A percentile compares a stretch with the other conserved stretches of the same genome.
Evolutionary conservation across 2,113 vertebrate genomes (phyloP).

Genomic region (Chloropsis cyanopogon): DNA sequence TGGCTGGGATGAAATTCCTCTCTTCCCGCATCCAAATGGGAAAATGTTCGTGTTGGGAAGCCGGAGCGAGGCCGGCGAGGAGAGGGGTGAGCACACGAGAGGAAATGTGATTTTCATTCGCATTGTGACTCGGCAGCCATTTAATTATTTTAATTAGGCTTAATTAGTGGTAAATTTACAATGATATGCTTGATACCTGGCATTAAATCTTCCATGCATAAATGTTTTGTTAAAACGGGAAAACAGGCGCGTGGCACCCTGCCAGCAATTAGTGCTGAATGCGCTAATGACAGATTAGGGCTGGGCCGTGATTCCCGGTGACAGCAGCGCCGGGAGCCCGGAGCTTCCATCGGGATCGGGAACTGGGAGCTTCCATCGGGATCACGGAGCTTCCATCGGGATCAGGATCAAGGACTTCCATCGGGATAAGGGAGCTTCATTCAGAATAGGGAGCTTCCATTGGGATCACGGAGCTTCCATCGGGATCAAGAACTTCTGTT

Average conservation of each 20-base stretch:
- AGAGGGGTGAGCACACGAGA: slow-evolving; percentile 45
- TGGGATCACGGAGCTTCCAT: neutral
- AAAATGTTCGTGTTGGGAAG: neutral
- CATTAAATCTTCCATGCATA: slow-evolving; percentile 94
- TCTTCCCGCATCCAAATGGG: neutral
- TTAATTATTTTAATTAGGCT: slow-evolving; percentile 95
- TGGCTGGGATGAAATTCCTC: slow-evolving; percentile 77
- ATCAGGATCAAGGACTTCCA: neutral
- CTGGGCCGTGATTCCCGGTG: slow-evolving; percentile 71
- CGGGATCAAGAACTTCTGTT: too few species aligned
- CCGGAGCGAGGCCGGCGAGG: neutral
- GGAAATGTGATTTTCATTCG: slow-evolving; percentile 77
- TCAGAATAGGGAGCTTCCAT: neutral
- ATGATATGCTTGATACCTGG: slow-evolving; percentile 94
- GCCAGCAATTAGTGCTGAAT: slow-evolving; percentile 88
- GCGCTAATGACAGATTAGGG: slow-evolving; percentile 82
- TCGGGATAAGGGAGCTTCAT: neutral
- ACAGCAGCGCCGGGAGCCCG: slow-evolving; percentile 74
- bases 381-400: neutral
- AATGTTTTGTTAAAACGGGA: slow-evolving; percentile 91
- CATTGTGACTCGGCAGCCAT: slow-evolving; percentile 84
- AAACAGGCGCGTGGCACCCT: slow-evolving; percentile 75
- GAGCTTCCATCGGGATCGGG: neutral
- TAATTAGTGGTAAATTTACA: slow-evolving; percentile 98
- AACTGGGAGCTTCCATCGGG: neutral